phyloP scores from a whole-genome alignment of 35 echinoderm and acorn worm species.

The Apostichopus japonicus region DNA sequence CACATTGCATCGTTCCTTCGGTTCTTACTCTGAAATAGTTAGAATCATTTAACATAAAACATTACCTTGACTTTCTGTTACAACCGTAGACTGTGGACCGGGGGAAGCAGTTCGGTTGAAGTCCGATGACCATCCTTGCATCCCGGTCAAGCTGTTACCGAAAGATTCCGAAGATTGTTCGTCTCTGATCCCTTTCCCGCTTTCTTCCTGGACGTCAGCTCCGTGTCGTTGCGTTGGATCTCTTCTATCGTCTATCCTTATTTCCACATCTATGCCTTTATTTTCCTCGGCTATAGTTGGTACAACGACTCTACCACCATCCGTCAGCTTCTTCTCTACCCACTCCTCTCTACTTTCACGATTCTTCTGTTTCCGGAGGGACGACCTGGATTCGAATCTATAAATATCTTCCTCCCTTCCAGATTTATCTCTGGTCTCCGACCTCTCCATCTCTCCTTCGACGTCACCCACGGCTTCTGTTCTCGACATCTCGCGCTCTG shows the following conservation, averaged over 20 bases:
- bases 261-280: background rate
- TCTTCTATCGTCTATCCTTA: background rate
- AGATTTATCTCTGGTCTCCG: background rate
- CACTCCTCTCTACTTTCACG: constrained; percentile 15
- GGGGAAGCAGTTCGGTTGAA: constrained; percentile 37
- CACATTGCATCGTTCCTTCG: too few species aligned
- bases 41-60: background rate
- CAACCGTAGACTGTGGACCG: background rate
- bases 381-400: constrained; percentile 37
- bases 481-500: background rate
- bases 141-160: constrained; percentile 81
- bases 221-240: background rate
- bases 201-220: background rate
- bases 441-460: background rate
- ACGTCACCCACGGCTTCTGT: background rate
- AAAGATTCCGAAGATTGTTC: constrained; percentile 47
- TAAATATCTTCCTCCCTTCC: constrained; percentile 55
- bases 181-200: constrained; percentile 17
- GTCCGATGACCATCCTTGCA: constrained; percentile 89
- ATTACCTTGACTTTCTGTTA: background rate
- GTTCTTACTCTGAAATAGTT: too few species aligned
- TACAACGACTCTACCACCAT: background rate
- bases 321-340: background rate
- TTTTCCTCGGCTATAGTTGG: background rate
- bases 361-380: background rate